A percentile compares a stretch with the other conserved stretches of the same genome.
phyloP scores from a whole-genome alignment of 2,888 invertebrate genomes.

The Thysanoteuthis rhombus region DNA sequence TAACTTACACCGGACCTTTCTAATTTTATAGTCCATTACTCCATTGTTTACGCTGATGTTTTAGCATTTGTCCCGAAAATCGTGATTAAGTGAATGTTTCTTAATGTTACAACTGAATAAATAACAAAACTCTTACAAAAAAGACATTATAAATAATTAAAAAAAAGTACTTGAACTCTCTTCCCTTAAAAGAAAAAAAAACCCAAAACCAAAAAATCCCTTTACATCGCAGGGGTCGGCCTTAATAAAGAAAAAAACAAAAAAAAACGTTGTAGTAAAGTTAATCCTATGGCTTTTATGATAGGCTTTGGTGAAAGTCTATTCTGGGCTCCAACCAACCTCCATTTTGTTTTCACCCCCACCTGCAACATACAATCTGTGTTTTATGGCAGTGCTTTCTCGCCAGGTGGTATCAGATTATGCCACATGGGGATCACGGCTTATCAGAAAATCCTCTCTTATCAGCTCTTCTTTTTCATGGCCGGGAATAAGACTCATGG shows the following conservation, averaged over 20 bases:
- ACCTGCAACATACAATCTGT: neutral
- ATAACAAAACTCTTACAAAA: too few species aligned
- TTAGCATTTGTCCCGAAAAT: too few species aligned
- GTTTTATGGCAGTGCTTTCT: neutral
- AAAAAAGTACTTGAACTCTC: too few species aligned
- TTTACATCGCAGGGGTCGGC: too few species aligned
- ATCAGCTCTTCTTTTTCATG: neutral
- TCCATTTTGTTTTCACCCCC: neutral
- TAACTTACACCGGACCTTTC: too few species aligned
- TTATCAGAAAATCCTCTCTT: neutral
- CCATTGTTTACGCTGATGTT: too few species aligned
- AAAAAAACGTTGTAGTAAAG: neutral
- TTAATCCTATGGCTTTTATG: neutral
- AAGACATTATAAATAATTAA: too few species aligned
- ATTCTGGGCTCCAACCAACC: neutral
- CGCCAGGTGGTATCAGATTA: neutral
- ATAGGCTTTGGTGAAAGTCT: neutral
- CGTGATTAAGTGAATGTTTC: too few species aligned
- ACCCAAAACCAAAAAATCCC: too few species aligned
- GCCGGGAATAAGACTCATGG: neutral
- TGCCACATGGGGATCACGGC: neutral
- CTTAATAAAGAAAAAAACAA: neutral
- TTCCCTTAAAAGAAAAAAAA: too few species aligned
- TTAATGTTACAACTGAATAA: too few species aligned
- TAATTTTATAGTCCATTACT: too few species aligned